A percentile compares a stretch with the other conserved stretches of the same genome.
These are phyloP conservation scores for Cryptophagus acutangulus DNA, from an alignment of 2,888 invertebrate species.

Conservation along the genomic window DNA sequence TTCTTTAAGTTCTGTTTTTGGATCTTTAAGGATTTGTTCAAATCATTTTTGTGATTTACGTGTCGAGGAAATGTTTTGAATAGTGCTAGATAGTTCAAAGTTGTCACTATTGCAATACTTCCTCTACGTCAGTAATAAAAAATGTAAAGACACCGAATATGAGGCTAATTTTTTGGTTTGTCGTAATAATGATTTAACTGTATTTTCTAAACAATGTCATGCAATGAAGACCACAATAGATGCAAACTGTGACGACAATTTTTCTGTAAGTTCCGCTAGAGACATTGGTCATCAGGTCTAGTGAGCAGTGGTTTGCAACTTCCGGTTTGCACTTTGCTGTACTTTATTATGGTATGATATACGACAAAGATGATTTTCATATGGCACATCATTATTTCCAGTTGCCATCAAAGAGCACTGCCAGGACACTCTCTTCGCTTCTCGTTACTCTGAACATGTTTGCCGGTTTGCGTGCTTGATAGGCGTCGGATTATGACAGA, in stretches of 20 bases:
- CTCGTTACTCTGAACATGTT: slow-evolving; percentile 9
- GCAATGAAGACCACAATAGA: slow-evolving; percentile 15
- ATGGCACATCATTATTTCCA: slow-evolving; percentile 8
- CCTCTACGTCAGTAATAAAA: slow-evolving; percentile 1
- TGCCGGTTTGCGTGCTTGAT: slow-evolving; percentile 26
- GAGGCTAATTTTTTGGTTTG: slow-evolving; percentile 7
- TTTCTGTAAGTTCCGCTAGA: slow-evolving; percentile 28
- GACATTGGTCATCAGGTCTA: slow-evolving; percentile 20
- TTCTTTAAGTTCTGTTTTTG: too few species aligned
- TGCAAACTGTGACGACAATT: slow-evolving; percentile 24
- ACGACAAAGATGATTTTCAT: too few species aligned
- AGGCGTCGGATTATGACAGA: slow-evolving; percentile 24
- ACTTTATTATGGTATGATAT: too few species aligned
- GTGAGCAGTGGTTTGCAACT: slow-evolving; percentile 19
- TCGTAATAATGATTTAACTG: slow-evolving; percentile 22
- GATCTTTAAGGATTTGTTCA: too few species aligned
- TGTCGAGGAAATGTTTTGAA: too few species aligned
- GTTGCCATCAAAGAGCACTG: slow-evolving; percentile 2
- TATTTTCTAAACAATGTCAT: slow-evolving; percentile 23
- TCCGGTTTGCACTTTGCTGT: slow-evolving; percentile 16
- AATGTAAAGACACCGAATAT: background rate
- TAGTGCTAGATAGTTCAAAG: too few species aligned
- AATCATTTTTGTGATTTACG: too few species aligned
- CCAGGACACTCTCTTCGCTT: slow-evolving; percentile 8
- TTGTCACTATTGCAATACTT: background rate